Evolutionary conservation across 2,888 invertebrate genomes (phyloP), one percentile per base, ranked within the genome.

Genomic region (Boloria selene): DNA sequence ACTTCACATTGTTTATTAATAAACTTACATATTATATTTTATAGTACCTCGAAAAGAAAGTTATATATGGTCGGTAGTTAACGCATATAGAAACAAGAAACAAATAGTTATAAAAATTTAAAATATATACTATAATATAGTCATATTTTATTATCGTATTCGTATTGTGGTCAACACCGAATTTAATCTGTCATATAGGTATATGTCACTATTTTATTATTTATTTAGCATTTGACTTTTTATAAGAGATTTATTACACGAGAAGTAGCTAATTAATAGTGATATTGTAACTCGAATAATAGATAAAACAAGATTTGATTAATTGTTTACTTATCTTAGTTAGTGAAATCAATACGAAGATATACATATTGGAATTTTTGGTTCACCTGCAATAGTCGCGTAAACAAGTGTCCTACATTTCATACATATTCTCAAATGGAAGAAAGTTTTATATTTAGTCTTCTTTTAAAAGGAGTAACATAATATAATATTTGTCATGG

Each of bases 381-480:
- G 51, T 59, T 56, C 68, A 61, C 60, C 65, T 67, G 53, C 51
- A 63, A 52, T 67, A 61, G 64, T 70, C 68, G 64, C 54, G 68
- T 68, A 63, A 68, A 70, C 63, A 67, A 68, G 82, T 90, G 91
- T 77, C 90, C 91, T 88, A 90, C 85, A 88, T 90, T 86, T 84
- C 78, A 77, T 74, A 82, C 77, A 82, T 84, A 84, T 82, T 81
- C 77, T 81, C 85, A 85, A 90, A 91, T 90, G 90, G 88, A 91
- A 88, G 88, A 88, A 87, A 88, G 84, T 86, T 84, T 80, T 83
- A 79, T 81, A 77, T 79, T 77, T 72, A 77, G 75, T 74, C 84
- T 81, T 83, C 78, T 83, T 76, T 86, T 83, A 77, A 87, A 75
- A 77, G 87, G 80, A 82, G 85, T 86, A 77, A 88, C 88, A 77